phyloP scores from a whole-genome alignment of 1,140 invertebrate species.

The Drusus annulatus region DNA sequence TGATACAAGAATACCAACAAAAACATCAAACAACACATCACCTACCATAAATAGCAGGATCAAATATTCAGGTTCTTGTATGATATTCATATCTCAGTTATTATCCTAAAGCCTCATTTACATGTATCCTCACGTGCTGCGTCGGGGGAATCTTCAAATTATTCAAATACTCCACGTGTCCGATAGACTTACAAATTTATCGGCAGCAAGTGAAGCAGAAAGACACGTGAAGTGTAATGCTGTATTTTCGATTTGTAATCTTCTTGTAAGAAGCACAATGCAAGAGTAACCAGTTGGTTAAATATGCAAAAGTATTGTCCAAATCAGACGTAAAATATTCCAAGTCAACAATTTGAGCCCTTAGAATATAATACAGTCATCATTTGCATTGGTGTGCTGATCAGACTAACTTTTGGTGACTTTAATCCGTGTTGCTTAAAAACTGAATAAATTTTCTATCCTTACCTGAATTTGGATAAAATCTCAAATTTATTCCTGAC shows the following conservation, averaged over 20 bases:
- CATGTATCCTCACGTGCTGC: slow-evolving; percentile 6
- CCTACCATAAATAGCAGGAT: neutral
- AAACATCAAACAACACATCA: slow-evolving; percentile 18
- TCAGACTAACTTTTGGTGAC: too few relatives aligned
- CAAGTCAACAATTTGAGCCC: too few relatives aligned
- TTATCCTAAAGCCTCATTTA: slow-evolving; percentile 23
- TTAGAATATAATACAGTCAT: too few relatives aligned
- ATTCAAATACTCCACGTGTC: slow-evolving; percentile 28
- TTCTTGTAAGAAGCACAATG: neutral
- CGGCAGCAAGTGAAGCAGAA: slow-evolving; percentile 3
- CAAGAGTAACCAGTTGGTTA: neutral
- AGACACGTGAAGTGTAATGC: slow-evolving; percentile 1
- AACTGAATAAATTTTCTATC: too few relatives aligned
- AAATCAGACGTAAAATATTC: neutral
- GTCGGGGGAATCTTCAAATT: slow-evolving; percentile 14
- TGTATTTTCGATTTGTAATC: slow-evolving; percentile 6
- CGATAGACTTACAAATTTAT: neutral
- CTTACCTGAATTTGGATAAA: too few relatives aligned
- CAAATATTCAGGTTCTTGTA: slow-evolving; percentile 8
- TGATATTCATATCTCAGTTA: slow-evolving; percentile 20
- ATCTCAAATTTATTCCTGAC: too few relatives aligned
- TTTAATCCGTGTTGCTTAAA: too few relatives aligned
- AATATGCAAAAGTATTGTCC: neutral
- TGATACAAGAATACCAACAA: neutral
- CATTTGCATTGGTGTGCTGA: too few relatives aligned